phyloP scores from a whole-genome alignment of 2,797 vertebrate species.

The Enoplosus armatus region DNA sequence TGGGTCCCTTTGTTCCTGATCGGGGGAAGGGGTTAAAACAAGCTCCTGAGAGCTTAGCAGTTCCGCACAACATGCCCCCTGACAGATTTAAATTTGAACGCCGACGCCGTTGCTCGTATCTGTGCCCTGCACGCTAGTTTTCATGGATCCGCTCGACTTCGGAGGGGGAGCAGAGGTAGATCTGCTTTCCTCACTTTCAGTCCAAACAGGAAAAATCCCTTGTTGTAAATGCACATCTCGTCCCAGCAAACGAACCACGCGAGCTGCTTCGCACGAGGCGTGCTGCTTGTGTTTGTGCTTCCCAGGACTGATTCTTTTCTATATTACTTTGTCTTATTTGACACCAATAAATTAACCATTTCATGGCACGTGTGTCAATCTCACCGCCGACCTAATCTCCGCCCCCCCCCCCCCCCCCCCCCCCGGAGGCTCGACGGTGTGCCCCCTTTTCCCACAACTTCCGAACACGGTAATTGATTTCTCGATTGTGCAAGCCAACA shows the following conservation, averaged over 20 bases:
- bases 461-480: conserved; percentile 63
- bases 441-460: conserved; percentile 18
- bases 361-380: background rate
- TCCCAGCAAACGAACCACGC: background rate
- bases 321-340: no score
- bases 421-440: no score
- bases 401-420: no score
- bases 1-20: conserved; percentile 73
- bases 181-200: conserved; percentile 7
- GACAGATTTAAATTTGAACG: conserved; percentile 48
- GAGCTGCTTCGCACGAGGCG: background rate
- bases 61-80: conserved; percentile 15
- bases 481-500: conserved; percentile 53
- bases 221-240: background rate
- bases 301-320: conserved; percentile 3
- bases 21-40: conserved; percentile 61
- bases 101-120: conserved; percentile 26
- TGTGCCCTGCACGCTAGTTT: background rate
- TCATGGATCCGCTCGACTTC: conserved; percentile 20
- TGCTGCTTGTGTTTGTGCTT: background rate
- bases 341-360: conserved; percentile 37
- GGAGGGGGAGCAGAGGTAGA: background rate
- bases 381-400: background rate
- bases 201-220: conserved; percentile 1
- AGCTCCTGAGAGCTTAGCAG: conserved; percentile 52